These are phyloP conservation scores for Anoncus sp. DNA, from an alignment of 2,888 invertebrate genomes.

Conservation along the genomic window DNA sequence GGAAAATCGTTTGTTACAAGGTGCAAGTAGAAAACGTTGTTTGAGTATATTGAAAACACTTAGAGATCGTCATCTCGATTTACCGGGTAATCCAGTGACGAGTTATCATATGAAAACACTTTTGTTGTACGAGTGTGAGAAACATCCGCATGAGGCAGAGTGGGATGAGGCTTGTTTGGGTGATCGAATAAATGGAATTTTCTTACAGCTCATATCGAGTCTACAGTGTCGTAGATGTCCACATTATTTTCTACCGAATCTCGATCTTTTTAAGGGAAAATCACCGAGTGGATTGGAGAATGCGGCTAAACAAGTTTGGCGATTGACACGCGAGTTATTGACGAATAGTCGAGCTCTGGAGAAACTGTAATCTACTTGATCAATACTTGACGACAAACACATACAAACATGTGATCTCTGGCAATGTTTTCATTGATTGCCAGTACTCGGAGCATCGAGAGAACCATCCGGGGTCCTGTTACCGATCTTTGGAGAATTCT, in stretches of 20 bases:
- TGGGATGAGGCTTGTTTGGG: constrained; percentile 97
- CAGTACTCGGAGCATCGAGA: no score
- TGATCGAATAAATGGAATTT: constrained; percentile 96
- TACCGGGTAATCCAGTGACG: constrained; percentile 94
- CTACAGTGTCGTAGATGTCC: constrained; percentile 97
- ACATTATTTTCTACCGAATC: constrained; percentile 96
- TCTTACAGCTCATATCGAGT: constrained; percentile 97
- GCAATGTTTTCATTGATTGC: no score
- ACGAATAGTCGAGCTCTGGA: constrained; percentile 96
- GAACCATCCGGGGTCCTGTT: no score
- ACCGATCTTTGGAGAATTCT: no score
- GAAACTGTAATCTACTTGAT: constrained; percentile 88
- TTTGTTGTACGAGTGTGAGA: constrained; percentile 97
- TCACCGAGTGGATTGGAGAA: constrained; percentile 95
- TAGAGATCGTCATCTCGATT: constrained; percentile 94
- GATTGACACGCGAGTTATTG: constrained; percentile 94
- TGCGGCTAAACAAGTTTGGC: constrained; percentile 97
- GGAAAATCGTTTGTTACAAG: constrained; percentile 94
- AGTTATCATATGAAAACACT: constrained; percentile 96
- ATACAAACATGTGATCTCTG: not conserved
- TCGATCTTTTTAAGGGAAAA: constrained; percentile 97
- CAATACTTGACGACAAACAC: not conserved
- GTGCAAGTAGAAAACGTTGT: constrained; percentile 94
- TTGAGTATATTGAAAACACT: constrained; percentile 95
- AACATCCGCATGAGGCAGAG: constrained; percentile 96